Evolutionary conservation across 2,797 vertebrate species (phyloP), one percentile per base, ranked within the genome.

Genomic region (Malurus splendens): DNA sequence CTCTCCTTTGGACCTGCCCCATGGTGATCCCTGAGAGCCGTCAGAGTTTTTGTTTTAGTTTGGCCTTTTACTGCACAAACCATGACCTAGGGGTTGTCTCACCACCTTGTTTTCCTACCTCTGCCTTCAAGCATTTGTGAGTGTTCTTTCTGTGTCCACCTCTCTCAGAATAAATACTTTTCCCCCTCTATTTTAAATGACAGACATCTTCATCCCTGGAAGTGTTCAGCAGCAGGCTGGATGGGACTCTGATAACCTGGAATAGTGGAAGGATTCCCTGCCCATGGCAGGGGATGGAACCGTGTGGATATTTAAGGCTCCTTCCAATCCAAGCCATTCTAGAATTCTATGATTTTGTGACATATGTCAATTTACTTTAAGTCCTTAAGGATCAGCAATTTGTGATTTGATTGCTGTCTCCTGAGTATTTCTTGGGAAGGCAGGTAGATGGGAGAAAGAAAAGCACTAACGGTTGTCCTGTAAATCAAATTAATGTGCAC

Each of bases 181-280:
- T 0, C 4, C 4, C 10, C 7, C 24, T 45, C 9, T 7, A 0
- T 32, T 74, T 79, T 72, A 55, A 65, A 15, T 16, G 14, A 28
- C 7, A 68, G 39, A 10, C 9, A 2, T 22, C 38, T 22, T 39
- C 18, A 1, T 30, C 32, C 15, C 18, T 76, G 51, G 45, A 41
- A 57, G 4, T 17, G 57, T 33, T 45, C 39, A n/a, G 41, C 25
- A 20, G 30, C 13, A n/a, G 32, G 28, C 14, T 82, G 51, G 32
- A 17, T 33, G 24, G 20, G 38, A 30, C 24, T 75, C 51, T 87
- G 57, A 57, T 36, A 64, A 28, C 44, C 45, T 64, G 51, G 25
- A 57, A 15, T 30, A 17, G 39, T n/a, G 51, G 14, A 62, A 45
- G 3, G 6, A 27, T 12, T 74, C n/a, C 32, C 24, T 67, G 38